These are phyloP conservation scores for Tadarida brasiliensis DNA, from an alignment of 2,797 vertebrate genomes.

Conservation along the genomic window DNA sequence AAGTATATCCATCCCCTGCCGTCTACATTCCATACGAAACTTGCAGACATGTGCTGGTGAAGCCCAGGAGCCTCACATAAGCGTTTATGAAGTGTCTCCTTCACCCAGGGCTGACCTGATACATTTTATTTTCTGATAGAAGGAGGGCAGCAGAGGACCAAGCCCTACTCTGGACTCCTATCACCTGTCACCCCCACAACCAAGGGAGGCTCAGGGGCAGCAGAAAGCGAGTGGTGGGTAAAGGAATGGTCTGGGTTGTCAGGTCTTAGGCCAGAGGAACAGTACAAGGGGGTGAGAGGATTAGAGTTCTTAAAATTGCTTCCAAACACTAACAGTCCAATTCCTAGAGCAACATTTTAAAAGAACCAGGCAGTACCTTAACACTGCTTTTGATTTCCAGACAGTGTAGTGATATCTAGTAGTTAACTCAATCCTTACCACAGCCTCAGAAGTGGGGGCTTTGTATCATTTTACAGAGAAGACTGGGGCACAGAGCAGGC, in stretches of 20 bases:
- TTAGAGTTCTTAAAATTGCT: background rate
- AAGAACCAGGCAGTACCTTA: background rate
- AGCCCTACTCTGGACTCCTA: background rate
- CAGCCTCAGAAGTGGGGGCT: background rate
- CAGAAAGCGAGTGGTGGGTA: background rate
- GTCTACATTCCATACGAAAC: background rate
- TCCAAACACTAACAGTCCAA: conserved; percentile 30
- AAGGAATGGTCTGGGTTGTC: background rate
- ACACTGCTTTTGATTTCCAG: background rate
- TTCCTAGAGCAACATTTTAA: background rate
- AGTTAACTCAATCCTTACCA: background rate
- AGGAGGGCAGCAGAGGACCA: background rate
- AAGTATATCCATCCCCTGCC: background rate
- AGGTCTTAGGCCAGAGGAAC: background rate
- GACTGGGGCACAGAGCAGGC: background rate
- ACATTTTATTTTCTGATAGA: background rate
- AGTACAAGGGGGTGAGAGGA: background rate
- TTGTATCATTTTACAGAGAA: background rate
- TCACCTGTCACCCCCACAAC: no score
- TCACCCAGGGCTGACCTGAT: background rate
- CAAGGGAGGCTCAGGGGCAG: background rate
- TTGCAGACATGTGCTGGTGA: background rate
- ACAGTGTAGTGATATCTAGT: background rate
- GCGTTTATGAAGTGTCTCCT: background rate
- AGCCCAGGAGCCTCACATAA: background rate